phyloP scores from a whole-genome alignment of 1,140 invertebrate species.

The Hesperophylax magnus region DNA sequence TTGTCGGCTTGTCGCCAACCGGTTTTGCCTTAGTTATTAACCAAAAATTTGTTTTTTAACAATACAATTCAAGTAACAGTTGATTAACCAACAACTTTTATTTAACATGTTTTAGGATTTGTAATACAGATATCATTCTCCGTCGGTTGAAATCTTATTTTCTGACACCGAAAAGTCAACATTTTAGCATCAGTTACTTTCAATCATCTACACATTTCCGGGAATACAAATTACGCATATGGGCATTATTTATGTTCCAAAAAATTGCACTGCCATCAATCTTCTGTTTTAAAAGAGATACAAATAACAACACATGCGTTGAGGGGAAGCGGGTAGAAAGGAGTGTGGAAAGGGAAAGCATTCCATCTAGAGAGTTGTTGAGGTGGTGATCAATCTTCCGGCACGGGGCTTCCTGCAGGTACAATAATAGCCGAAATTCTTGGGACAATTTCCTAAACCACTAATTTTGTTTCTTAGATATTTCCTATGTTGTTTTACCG shows the following conservation, averaged over 20 bases:
- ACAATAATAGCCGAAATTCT: not conserved
- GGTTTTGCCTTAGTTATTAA: no score
- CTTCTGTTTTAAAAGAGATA: constrained; percentile 24
- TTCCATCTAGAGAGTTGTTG: constrained; percentile 25
- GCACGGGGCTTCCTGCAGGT: not conserved
- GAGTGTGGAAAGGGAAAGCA: not conserved
- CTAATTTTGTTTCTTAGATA: not conserved
- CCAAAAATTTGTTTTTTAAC: no score
- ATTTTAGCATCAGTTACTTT: not conserved
- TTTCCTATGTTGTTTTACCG: not conserved
- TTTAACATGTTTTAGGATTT: no score
- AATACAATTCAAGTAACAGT: no score
- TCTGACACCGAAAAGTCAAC: not conserved
- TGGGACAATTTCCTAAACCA: not conserved
- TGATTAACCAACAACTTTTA: no score
- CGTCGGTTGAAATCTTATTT: no score
- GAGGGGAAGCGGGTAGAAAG: not conserved
- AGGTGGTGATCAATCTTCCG: constrained; percentile 24
- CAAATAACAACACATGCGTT: constrained; percentile 26
- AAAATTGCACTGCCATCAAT: constrained; percentile 30
- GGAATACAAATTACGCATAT: constrained; percentile 9
- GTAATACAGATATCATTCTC: no score
- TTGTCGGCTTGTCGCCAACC: no score
- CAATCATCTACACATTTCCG: not conserved
- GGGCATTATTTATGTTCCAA: constrained; percentile 17